Conservation (phyloP, 2,888 invertebrate genomes). For the Epirrhoe tristata region DNA sequence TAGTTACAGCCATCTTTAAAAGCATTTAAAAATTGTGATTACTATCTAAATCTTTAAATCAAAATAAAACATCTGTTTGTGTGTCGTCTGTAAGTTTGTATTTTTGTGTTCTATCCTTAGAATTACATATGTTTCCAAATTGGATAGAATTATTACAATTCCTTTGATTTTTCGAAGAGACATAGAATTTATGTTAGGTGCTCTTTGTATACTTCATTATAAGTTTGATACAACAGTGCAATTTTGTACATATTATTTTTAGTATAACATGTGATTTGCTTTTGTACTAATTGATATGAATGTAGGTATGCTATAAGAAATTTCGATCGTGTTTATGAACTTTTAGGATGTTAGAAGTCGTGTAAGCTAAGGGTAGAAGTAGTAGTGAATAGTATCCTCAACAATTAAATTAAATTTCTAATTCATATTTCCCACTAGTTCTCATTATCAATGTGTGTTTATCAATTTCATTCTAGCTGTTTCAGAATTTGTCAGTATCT, state of each 20-base stretch:
- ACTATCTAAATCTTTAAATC: constrained; percentile 29
- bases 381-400: constrained; percentile 29
- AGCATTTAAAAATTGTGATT: constrained; percentile 32
- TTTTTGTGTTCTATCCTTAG: constrained; percentile 5
- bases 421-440: constrained; percentile 19
- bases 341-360: constrained; percentile 41
- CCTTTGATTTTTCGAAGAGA: constrained; percentile 30
- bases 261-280: constrained; percentile 46
- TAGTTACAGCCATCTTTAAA: constrained; percentile 19
- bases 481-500: constrained; percentile 49
- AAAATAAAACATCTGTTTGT: constrained; percentile 4
- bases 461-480: constrained; percentile 36
- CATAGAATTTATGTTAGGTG: constrained; percentile 58
- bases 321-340: constrained; percentile 54
- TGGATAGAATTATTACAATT: constrained; percentile 13
- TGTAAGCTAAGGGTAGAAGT: constrained; percentile 26
- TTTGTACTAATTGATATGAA: constrained; percentile 43
- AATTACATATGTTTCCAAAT: constrained; percentile 4
- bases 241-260: constrained; percentile 54
- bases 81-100: neutral
- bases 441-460: constrained; percentile 11
- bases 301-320: constrained; percentile 44
- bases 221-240: constrained; percentile 60
- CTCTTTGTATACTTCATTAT: constrained; percentile 61
- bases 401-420: constrained; percentile 20